These are phyloP conservation scores for Falco novaeseelandiae DNA, from an alignment of 2,797 vertebrate species.

Conservation along the genomic window DNA sequence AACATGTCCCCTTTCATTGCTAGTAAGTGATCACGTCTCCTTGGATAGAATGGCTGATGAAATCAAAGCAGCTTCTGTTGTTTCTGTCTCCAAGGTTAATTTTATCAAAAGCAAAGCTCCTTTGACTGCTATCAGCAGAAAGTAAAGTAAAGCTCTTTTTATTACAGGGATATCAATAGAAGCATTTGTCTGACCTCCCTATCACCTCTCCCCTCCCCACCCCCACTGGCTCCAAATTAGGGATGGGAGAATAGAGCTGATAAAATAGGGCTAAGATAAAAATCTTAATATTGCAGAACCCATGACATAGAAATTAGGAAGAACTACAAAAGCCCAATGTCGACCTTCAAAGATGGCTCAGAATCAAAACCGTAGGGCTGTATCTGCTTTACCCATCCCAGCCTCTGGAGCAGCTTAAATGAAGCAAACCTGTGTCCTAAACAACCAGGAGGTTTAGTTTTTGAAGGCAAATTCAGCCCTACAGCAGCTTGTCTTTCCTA, in stretches of 20 bases:
- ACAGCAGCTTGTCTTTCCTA: background rate
- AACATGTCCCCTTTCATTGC: slow-evolving; percentile 7
- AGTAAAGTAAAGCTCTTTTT: slow-evolving; percentile 67
- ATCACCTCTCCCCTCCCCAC: slow-evolving; percentile 2
- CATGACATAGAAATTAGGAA: background rate
- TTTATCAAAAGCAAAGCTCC: slow-evolving; percentile 65
- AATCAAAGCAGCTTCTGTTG: slow-evolving; percentile 62
- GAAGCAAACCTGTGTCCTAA: background rate
- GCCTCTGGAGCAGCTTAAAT: background rate
- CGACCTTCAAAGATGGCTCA: slow-evolving; percentile 48
- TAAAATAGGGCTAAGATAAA: slow-evolving; percentile 52
- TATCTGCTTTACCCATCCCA: background rate
- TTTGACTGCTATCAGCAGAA: slow-evolving; percentile 63
- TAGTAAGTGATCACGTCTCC: slow-evolving; percentile 47
- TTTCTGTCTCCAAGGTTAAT: slow-evolving; percentile 69
- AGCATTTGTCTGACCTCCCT: slow-evolving; percentile 60
- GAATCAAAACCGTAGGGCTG: background rate
- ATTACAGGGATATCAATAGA: slow-evolving; percentile 61
- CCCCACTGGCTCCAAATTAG: slow-evolving; percentile 48
- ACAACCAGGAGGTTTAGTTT: background rate
- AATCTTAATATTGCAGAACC: slow-evolving; percentile 54
- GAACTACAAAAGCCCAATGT: background rate
- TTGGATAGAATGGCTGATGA: slow-evolving; percentile 50
- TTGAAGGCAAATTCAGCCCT: background rate
- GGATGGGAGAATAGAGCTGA: slow-evolving; percentile 2